Conservation (phyloP, 2,797 vertebrate species). For the Gastrophryne carolinensis region DNA sequence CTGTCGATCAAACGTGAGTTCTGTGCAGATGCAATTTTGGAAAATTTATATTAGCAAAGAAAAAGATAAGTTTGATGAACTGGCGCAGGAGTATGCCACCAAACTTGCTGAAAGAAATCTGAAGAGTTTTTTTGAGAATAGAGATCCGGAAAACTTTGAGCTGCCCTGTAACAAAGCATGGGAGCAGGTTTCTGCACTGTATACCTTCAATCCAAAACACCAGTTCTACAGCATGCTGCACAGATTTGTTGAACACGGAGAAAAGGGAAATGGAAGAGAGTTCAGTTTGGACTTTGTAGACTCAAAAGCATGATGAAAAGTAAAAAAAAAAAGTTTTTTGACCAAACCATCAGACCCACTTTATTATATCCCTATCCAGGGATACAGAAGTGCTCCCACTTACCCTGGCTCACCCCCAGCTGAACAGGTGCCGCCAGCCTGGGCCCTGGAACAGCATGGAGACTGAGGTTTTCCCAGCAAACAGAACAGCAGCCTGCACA, state of each 20-base stretch:
- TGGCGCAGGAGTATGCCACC: conserved; percentile 74
- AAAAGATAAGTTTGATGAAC: conserved; percentile 78
- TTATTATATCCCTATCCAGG: too few species aligned
- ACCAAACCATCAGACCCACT: too few species aligned
- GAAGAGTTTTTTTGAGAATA: conserved; percentile 87
- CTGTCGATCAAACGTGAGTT: conserved; percentile 87
- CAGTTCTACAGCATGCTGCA: conserved; percentile 89
- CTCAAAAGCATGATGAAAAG: neutral
- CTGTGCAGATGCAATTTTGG: conserved; percentile 87
- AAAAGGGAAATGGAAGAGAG: conserved; percentile 60
- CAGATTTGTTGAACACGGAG: conserved; percentile 74
- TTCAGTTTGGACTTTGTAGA: conserved; percentile 68
- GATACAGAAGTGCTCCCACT: too few species aligned
- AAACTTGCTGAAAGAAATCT: conserved; percentile 86
- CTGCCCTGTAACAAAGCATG: conserved; percentile 84
- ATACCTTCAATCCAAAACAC: conserved; percentile 72
- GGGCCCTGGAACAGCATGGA: too few species aligned
- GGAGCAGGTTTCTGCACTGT: conserved; percentile 83
- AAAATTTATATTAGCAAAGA: conserved; percentile 82
- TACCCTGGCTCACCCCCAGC: too few species aligned
- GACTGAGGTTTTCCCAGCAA: too few species aligned
- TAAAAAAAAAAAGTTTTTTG: too few species aligned
- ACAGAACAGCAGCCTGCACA: too few species aligned
- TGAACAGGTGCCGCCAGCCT: too few species aligned
- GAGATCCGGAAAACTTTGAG: conserved; percentile 71